These are phyloP conservation scores for Zeuzera pyrina DNA, from an alignment of 2,888 invertebrate genomes.

Conservation along the genomic window DNA sequence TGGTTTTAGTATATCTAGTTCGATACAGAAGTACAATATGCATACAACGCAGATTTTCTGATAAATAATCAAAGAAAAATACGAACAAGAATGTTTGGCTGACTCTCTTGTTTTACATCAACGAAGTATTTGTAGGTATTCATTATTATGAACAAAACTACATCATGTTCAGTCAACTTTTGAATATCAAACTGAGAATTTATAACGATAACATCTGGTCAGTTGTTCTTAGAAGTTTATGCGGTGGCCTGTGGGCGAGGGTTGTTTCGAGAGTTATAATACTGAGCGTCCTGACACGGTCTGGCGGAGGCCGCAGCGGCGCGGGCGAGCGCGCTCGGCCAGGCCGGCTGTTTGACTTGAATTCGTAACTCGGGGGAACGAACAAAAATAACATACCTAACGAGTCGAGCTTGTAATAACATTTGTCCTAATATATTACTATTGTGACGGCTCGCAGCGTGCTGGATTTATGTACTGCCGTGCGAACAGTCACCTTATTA, in stretches of 20 bases:
- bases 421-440: conserved; percentile 69
- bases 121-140: too few species aligned
- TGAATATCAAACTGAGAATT: too few species aligned
- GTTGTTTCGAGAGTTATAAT: conserved; percentile 6
- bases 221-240: conserved; percentile 27
- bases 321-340: conserved; percentile 21
- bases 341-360: conserved; percentile 30
- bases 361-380: conserved; percentile 41
- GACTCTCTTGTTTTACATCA: too few species aligned
- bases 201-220: conserved; percentile 21
- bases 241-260: conserved; percentile 9
- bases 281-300: conserved; percentile 9
- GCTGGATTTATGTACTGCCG: conserved; percentile 58
- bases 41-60: too few species aligned
- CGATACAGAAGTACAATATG: too few species aligned
- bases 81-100: too few species aligned
- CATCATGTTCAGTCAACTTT: too few species aligned
- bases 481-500: conserved; percentile 60
- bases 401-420: conserved; percentile 66
- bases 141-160: too few species aligned
- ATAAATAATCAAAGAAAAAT: too few species aligned
- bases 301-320: conserved; percentile 6
- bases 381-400: conserved; percentile 62
- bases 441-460: conserved; percentile 59
- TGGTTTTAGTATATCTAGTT: too few species aligned